A percentile compares a stretch with the other conserved stretches of the same genome.
Evolutionary conservation across 2,113 vertebrate species (phyloP).

Genomic region (Psittacus erithacus): DNA sequence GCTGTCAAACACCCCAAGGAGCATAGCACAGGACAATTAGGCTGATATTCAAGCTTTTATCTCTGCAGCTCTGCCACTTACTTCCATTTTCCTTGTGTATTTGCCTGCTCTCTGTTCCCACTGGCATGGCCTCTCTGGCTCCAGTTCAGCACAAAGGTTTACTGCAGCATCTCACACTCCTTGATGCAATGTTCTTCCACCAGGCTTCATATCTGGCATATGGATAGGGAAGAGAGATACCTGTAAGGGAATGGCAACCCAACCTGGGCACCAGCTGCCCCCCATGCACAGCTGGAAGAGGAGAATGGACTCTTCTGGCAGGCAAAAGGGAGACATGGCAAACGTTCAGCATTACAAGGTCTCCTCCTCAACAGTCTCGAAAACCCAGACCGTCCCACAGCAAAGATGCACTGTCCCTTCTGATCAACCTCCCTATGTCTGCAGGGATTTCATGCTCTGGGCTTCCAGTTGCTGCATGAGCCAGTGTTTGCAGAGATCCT

Average conservation of each 20-base stretch:
- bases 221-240: neutral
- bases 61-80: neutral
- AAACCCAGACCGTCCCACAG: neutral
- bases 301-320: neutral
- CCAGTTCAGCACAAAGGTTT: neutral
- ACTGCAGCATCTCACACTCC: fast-evolving
- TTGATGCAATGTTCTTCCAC: neutral
- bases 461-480: neutral
- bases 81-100: neutral
- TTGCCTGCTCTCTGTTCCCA: neutral
- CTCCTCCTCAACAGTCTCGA: neutral
- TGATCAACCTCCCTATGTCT: neutral
- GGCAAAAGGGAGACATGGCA: neutral
- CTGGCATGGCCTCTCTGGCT: neutral
- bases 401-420: neutral
- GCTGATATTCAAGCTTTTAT: neutral
- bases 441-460: neutral
- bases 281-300: neutral
- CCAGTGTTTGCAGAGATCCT: neutral
- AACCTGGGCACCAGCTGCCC: neutral
- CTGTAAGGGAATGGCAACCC: neutral
- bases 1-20: neutral
- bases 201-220: neutral
- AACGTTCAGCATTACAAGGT: too few relatives aligned
- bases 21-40: neutral